Evolutionary conservation across 2,888 invertebrate species (phyloP), one percentile per base, ranked within the genome.

Genomic region (Dermolepida albohirtum): DNA sequence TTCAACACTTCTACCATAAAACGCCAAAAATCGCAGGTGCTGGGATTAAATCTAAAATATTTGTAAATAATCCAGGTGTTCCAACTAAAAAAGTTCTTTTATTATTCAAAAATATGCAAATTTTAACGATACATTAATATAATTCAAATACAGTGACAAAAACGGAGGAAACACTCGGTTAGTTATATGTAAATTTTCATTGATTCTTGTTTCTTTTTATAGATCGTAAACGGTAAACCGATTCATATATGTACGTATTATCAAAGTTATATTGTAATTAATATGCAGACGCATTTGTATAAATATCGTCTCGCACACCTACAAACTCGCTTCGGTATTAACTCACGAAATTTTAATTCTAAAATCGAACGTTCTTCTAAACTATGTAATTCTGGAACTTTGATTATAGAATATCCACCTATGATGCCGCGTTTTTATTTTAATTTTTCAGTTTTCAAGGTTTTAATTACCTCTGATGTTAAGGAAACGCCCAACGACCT

Each of bases 11-110:
- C 44, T 44, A 40, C 44, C 44, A 47, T 59, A 59, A 59, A 59
- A 17, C 29, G 10, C 27, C 29, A 44, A 44, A 59, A 59, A 14
- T 59, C 34, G 44, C 59, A 59, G 59, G 59, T 59, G 59, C 59
- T 27, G 44, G 34, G 44, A 59, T 59, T 59, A 59, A 14, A 29
- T 44, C 8, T n/a, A 29, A 55, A 55, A 4, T 29, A 34, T 59
- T 59, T 59, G 44, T 59, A 59, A 59, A 59, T 59, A 59, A 44
- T 29, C 44, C 59, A 59, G 59, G 59, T 59, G 59, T 59, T 59
- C 44, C 27, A 34, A 16, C 29, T 8, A 14, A 43, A 59, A 59
- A 59, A 59, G 29, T 12, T 12, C 29, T 12, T 59, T 12, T 44
- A 44, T 59, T 59, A 59, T 59, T 47, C 29, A 59, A 59, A 59